A percentile compares a stretch with the other conserved stretches of the same genome.
These are phyloP conservation scores for Lochmaea crataegi DNA, from an alignment of 2,888 invertebrate species.

Conservation along the genomic window DNA sequence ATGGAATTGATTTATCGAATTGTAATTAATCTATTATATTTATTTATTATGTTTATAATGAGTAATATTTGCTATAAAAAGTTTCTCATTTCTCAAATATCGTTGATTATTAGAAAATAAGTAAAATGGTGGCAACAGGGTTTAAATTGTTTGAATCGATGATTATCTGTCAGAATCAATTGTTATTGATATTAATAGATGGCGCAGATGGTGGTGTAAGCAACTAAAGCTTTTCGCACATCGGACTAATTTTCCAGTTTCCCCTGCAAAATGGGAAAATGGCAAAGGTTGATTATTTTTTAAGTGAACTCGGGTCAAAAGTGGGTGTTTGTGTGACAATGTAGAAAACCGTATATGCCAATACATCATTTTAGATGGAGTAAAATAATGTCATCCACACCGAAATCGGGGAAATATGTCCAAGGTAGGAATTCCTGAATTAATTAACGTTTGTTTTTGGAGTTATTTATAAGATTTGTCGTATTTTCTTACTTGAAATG, in stretches of 20 bases:
- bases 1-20: too few relatives aligned
- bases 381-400: constrained; percentile 64
- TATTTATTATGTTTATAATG: too few relatives aligned
- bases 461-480: not conserved
- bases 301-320: constrained; percentile 26
- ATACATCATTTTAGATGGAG: constrained; percentile 42
- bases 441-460: not conserved
- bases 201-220: constrained; percentile 42
- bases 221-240: constrained; percentile 38
- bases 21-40: too few relatives aligned
- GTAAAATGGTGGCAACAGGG: constrained; percentile 23
- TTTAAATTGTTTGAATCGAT: constrained; percentile 36
- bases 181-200: constrained; percentile 49
- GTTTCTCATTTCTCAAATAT: not conserved
- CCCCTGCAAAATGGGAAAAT: constrained; percentile 31
- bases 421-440: constrained; percentile 58
- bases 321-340: constrained; percentile 34
- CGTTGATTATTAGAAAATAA: not conserved
- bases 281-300: constrained; percentile 31
- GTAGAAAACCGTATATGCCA: constrained; percentile 35
- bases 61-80: not conserved
- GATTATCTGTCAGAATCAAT: constrained; percentile 49
- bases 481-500: not conserved
- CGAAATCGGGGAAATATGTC: constrained; percentile 65
- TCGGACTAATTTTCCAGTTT: constrained; percentile 44